These are phyloP conservation scores for Hippocampus comes DNA, from an alignment of 2,113 vertebrate species.

Conservation along the genomic window DNA sequence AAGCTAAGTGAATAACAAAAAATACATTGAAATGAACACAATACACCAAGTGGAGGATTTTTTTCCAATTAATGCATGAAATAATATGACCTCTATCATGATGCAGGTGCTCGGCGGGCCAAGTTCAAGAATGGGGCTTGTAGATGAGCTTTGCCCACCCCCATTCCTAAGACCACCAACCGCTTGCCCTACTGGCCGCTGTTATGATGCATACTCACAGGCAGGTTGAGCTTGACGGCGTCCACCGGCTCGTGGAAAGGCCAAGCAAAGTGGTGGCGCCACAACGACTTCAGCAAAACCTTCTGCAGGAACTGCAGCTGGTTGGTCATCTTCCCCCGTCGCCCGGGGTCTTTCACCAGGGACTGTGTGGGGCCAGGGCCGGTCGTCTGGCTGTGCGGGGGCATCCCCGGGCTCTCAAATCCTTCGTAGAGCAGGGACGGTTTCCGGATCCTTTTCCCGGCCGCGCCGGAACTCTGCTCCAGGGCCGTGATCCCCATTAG, in stretches of 20 bases:
- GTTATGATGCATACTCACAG: slow-evolving; percentile 69
- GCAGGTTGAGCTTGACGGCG: slow-evolving; percentile 80
- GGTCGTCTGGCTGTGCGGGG: slow-evolving; percentile 61
- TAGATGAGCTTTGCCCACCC: background rate
- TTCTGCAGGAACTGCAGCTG: slow-evolving; percentile 92
- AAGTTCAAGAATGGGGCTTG: too few species aligned
- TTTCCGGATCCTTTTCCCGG: slow-evolving; percentile 88
- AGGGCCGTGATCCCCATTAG: slow-evolving; percentile 56
- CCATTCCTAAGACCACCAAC: too few species aligned
- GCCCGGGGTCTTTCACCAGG: slow-evolving; percentile 78
- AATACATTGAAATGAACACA: too few species aligned
- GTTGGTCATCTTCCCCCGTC: slow-evolving; percentile 84
- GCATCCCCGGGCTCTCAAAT: slow-evolving; percentile 86
- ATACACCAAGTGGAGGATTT: too few species aligned
- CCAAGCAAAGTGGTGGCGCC: slow-evolving; percentile 95
- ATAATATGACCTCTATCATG: too few species aligned
- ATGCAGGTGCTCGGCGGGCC: too few species aligned
- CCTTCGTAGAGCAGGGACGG: slow-evolving; percentile 88
- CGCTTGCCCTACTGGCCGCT: too few species aligned
- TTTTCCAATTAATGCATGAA: too few species aligned
- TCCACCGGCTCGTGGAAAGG: slow-evolving; percentile 92
- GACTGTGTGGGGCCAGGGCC: slow-evolving; percentile 74
- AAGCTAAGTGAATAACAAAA: too few species aligned
- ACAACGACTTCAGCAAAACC: slow-evolving; percentile 86
- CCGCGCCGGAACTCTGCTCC: slow-evolving; percentile 75